A percentile compares a stretch with the other conserved stretches of the same genome.
Conservation (phyloP, 64 coral and sea anemone genomes). For the Dendrophyllia cribrosa region DNA sequence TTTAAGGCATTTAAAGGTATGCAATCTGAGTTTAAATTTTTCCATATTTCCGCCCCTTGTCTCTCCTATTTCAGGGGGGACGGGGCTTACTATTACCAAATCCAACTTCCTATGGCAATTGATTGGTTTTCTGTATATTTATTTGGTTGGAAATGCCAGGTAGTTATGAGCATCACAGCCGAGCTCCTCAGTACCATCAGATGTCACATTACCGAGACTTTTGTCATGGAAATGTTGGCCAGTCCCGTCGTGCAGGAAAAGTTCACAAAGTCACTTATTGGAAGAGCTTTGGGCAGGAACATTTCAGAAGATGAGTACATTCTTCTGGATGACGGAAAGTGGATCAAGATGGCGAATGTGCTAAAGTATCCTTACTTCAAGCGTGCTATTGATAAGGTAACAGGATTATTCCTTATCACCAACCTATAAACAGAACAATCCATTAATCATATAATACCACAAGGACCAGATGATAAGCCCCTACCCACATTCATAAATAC, state of each 20-base stretch:
- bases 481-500: too few relatives aligned
- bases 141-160: background rate
- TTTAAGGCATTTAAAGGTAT: too few relatives aligned
- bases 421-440: too few relatives aligned
- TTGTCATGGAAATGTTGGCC: conserved; percentile 6
- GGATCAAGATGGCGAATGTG: background rate
- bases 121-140: too few relatives aligned
- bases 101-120: background rate
- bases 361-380: background rate
- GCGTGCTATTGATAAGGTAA: conserved; percentile 7
- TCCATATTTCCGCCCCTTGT: too few relatives aligned
- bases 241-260: background rate
- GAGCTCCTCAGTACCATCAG: background rate
- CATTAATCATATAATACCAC: too few relatives aligned
- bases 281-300: background rate
- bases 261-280: background rate
- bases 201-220: background rate
- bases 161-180: background rate
- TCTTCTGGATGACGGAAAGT: background rate
- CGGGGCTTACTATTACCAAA: too few relatives aligned
- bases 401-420: background rate
- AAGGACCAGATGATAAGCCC: too few relatives aligned
- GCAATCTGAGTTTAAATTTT: too few relatives aligned
- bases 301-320: background rate
- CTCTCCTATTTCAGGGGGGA: too few relatives aligned